These are phyloP conservation scores for Pseudotriccus pelzelni DNA, from an alignment of 2,797 vertebrate species.

Conservation along the genomic window DNA sequence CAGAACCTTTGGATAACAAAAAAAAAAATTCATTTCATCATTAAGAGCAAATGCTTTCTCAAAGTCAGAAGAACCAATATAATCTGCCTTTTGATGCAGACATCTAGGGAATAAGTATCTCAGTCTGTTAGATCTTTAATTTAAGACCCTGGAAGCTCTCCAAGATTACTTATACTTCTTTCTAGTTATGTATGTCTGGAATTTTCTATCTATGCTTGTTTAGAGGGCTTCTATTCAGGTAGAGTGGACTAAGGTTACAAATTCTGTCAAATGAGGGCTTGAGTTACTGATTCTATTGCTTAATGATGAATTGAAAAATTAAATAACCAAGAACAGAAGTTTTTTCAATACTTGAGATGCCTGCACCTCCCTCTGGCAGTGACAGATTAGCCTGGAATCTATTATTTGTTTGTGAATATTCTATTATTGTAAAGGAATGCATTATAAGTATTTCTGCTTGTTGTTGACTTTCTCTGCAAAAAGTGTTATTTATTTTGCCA, in stretches of 20 bases:
- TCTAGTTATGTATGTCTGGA: neutral
- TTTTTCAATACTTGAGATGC: neutral
- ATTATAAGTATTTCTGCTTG: neutral
- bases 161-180: constrained; percentile 10
- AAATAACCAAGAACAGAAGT: neutral
- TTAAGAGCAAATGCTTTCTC: constrained; percentile 39
- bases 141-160: neutral
- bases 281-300: neutral
- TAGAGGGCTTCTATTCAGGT: neutral
- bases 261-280: neutral
- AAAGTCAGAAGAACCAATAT: constrained; percentile 27
- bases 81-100: constrained; percentile 33
- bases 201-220: neutral
- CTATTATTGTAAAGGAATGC: neutral
- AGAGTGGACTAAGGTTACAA: neutral
- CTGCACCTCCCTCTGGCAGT: neutral
- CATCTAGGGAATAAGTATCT: constrained; percentile 1
- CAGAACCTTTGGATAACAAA: neutral
- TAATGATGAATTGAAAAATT: neutral
- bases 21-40: neutral
- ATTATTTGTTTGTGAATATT: neutral
- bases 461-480: neutral
- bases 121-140: constrained; percentile 17
- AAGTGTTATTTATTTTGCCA: constrained; percentile 3
- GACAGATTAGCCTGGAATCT: neutral